These are phyloP conservation scores for Parazoanthus swiftii DNA, from an alignment of 92 coral and sea anemone genomes.

Conservation along the genomic window DNA sequence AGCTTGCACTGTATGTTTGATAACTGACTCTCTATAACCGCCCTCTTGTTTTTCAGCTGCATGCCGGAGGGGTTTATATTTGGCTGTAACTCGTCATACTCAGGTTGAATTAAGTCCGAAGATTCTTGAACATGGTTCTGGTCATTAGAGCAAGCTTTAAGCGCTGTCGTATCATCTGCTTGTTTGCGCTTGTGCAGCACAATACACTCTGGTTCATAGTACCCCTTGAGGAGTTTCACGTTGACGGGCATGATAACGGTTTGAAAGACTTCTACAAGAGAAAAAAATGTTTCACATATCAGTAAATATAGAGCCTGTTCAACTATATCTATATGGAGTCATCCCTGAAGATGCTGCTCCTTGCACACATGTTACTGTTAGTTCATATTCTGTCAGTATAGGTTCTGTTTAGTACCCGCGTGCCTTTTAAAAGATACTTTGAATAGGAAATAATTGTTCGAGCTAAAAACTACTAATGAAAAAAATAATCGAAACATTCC, in stretches of 20 bases:
- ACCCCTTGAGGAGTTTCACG: constrained; percentile 7
- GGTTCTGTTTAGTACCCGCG: no score
- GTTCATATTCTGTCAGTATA: no score
- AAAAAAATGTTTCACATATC: neutral
- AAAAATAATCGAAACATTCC: no score
- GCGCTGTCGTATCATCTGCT: neutral
- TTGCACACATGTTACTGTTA: neutral
- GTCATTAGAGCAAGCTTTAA: neutral
- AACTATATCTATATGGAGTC: no score
- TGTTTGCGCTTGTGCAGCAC: neutral
- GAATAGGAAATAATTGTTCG: neutral
- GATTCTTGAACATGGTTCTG: neutral
- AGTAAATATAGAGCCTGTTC: neutral
- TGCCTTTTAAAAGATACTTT: no score
- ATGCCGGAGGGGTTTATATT: neutral
- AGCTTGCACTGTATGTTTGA: neutral
- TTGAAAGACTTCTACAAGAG: constrained; percentile 21
- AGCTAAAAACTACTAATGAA: no score
- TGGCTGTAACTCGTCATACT: constrained; percentile 8
- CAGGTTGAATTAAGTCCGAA: neutral
- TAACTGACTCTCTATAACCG: neutral
- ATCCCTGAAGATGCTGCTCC: no score
- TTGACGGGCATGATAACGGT: constrained; percentile 37
- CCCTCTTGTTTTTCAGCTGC: neutral
- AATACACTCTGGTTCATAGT: constrained; percentile 36